A percentile compares a stretch with the other conserved stretches of the same genome.
Conservation (phyloP, 2,113 vertebrate genomes). For the Speoplatyrhinus poulsoni region DNA sequence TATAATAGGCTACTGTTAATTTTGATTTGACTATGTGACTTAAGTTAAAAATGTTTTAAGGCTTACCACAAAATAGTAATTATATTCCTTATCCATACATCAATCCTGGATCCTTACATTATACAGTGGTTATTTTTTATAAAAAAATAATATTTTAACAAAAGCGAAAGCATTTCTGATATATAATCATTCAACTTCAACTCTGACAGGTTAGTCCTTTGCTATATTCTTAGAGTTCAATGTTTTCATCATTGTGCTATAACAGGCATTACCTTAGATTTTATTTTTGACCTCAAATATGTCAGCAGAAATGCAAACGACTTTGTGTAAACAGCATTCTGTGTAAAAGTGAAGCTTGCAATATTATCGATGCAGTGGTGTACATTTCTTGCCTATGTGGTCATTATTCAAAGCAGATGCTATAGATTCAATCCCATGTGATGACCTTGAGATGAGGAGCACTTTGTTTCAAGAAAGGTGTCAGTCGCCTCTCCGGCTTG, state of each 20-base stretch:
- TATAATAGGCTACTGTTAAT: too few relatives aligned
- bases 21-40: too few relatives aligned
- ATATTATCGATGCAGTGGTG: slow-evolving; percentile 52
- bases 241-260: slow-evolving; percentile 27
- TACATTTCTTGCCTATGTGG: slow-evolving; percentile 72
- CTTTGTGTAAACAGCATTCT: slow-evolving; percentile 51
- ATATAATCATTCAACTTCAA: slow-evolving; percentile 40
- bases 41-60: too few relatives aligned
- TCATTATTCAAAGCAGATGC: slow-evolving; percentile 77
- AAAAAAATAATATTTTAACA: too few relatives aligned
- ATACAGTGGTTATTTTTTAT: too few relatives aligned
- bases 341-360: slow-evolving; percentile 55
- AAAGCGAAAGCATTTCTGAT: not conserved
- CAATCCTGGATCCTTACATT: too few relatives aligned
- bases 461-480: slow-evolving; percentile 60
- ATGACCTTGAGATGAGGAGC: slow-evolving; percentile 72
- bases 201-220: not conserved
- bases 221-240: not conserved
- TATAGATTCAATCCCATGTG: slow-evolving; percentile 71
- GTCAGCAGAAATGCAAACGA: slow-evolving; percentile 63
- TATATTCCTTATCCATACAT: too few relatives aligned
- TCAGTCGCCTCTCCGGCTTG: slow-evolving; percentile 62
- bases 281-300: slow-evolving; percentile 42
- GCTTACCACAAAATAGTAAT: too few relatives aligned
- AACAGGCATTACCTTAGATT: slow-evolving; percentile 22